A percentile compares a stretch with the other conserved stretches of the same genome.
Evolutionary conservation across 2,797 vertebrate genomes (phyloP).

Genomic region (Bovichtus variegatus): DNA sequence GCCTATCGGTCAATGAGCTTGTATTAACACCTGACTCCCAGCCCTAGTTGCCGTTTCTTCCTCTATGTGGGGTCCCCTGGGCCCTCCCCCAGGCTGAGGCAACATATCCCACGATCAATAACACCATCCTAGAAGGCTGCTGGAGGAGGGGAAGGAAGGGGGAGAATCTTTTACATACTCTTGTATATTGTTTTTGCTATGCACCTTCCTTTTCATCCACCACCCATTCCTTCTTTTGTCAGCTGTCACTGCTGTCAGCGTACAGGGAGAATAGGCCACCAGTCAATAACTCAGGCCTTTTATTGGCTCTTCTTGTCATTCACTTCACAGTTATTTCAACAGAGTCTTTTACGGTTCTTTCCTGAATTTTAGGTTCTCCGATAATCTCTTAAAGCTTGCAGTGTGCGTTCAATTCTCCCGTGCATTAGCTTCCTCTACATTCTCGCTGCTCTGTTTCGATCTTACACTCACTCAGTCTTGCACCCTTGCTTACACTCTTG

Average conservation of each 20-base stretch:
- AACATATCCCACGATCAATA: slow-evolving; percentile 84
- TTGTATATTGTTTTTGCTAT: slow-evolving; percentile 33
- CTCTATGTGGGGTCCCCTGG: slow-evolving; percentile 72
- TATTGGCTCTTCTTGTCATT: slow-evolving; percentile 14
- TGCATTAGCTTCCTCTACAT: slow-evolving; percentile 50
- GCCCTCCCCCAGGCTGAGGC: slow-evolving; percentile 70
- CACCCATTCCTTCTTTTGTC: slow-evolving; percentile 6
- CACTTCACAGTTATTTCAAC: slow-evolving; percentile 21
- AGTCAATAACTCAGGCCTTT: slow-evolving; percentile 19
- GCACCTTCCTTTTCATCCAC: slow-evolving; percentile 14
- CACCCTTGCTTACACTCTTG: slow-evolving; percentile 27
- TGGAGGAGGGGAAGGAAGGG: slow-evolving; percentile 14
- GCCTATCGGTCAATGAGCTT: slow-evolving; percentile 83
- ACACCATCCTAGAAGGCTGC: slow-evolving; percentile 71
- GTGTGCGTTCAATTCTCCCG: slow-evolving; percentile 19
- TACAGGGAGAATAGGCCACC: slow-evolving; percentile 5
- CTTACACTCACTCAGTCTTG: slow-evolving; percentile 27
- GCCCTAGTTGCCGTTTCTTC: slow-evolving; percentile 78
- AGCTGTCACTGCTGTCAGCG: slow-evolving; percentile 31
- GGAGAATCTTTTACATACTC: slow-evolving; percentile 40
- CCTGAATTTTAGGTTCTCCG: slow-evolving; percentile 25
- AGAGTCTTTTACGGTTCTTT: slow-evolving; percentile 12
- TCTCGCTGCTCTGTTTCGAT: slow-evolving; percentile 38
- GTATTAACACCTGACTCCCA: slow-evolving; percentile 86
- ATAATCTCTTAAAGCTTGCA: slow-evolving; percentile 25